Conservation (phyloP, 2,113 vertebrate genomes). For the Phyllostomus discolor region DNA sequence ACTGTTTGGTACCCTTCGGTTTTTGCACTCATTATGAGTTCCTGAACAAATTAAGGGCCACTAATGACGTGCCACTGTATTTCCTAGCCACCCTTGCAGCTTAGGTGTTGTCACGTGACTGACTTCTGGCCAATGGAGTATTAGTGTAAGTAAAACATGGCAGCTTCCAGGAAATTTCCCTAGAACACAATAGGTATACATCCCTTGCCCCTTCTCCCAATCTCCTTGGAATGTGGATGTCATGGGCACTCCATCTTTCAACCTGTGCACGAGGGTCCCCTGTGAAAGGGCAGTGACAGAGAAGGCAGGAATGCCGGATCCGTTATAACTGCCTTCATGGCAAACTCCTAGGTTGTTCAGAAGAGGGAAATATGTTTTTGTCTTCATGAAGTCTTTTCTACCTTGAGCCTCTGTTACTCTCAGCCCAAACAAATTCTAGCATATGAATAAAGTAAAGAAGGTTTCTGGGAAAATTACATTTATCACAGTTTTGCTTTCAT, state of each 20-base stretch:
- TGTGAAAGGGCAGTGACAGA: not conserved
- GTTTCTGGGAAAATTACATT: not conserved
- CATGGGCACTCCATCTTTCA: not conserved
- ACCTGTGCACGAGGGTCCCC: not conserved
- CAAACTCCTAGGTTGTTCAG: not conserved
- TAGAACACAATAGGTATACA: not conserved
- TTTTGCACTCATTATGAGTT: too few relatives aligned
- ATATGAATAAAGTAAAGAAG: not conserved
- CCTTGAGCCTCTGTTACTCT: not conserved
- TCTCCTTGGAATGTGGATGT: not conserved
- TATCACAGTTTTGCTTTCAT: not conserved
- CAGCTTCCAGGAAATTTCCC: not conserved
- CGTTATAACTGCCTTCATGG: not conserved
- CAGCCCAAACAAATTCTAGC: not conserved
- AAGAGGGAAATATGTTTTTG: not conserved
- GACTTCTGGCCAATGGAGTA: not conserved
- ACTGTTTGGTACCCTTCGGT: too few relatives aligned
- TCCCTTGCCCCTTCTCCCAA: not conserved
- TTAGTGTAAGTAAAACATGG: not conserved
- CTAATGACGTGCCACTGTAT: not conserved
- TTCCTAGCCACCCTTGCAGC: not conserved
- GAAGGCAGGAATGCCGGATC: not conserved
- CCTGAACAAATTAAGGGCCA: too few relatives aligned
- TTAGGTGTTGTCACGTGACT: not conserved
- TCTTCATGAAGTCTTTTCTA: not conserved